Evolutionary conservation across 2,888 invertebrate species (phyloP), one percentile per base, ranked within the genome.

Genomic region (Sminthurides aquaticus): DNA sequence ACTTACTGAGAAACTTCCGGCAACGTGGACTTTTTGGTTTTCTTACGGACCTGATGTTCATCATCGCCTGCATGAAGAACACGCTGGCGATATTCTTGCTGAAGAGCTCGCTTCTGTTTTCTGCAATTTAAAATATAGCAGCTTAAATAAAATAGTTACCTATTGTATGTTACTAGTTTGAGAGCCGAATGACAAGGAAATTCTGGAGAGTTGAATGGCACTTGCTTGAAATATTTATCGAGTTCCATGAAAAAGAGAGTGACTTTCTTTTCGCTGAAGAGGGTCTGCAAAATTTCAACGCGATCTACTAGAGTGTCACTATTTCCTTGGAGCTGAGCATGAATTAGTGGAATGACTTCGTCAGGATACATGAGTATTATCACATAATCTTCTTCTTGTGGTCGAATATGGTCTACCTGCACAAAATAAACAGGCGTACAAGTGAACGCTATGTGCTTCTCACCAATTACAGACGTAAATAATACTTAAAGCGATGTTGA

Each of bases 151-250:
- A 34, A 15, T 34, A 34, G 15, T 34, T 34, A 34, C 15, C n/a
- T n/a, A n/a, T n/a, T n/a, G n/a, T n/a, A n/a, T n/a, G n/a, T n/a
- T n/a, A n/a, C n/a, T n/a, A n/a, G n/a, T n/a, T n/a, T n/a, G n/a
- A n/a, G n/a, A n/a, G n/a, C n/a, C n/a, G n/a, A n/a, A n/a, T n/a
- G n/a, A n/a, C n/a, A n/a, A n/a, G n/a, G n/a, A n/a, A n/a, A n/a
- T n/a, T n/a, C n/a, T n/a, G n/a, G n/a, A n/a, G n/a, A n/a, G n/a
- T n/a, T n/a, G n/a, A n/a, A n/a, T n/a, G n/a, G n/a, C 43, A 76
- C 78, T 76, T 69, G 82, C 83, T 79, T 81, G 68, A 81, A 81
- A 70, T 81, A 82, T 3, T 80, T 78, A 49, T 79, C 70, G 76
- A 11, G 75, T 75, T 1, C 80, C 81, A 65, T 79, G 79, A 15